Evolutionary conservation across 2,888 invertebrate genomes (phyloP).

Genomic region (Sesia apiformis): DNA sequence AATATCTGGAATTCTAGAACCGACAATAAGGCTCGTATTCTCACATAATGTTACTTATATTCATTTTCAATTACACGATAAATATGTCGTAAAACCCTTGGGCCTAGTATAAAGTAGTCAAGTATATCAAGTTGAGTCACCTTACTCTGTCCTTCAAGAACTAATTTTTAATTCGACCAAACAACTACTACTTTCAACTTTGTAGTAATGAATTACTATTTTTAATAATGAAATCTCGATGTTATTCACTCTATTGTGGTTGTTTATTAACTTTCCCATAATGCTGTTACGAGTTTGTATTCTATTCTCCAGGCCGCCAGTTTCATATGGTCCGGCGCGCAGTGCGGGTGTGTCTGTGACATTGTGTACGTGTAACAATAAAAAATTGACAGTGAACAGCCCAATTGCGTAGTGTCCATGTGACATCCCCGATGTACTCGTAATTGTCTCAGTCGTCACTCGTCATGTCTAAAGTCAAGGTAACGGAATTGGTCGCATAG

Average conservation of each 20-base stretch:
- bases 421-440: conserved; percentile 20
- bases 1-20: too few species aligned
- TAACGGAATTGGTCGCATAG: conserved; percentile 30
- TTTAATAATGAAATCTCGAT: too few species aligned
- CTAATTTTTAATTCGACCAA: not conserved
- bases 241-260: too few species aligned
- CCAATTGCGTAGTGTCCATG: not conserved
- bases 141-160: not conserved
- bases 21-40: too few species aligned
- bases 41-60: too few species aligned
- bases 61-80: too few species aligned
- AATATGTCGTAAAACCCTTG: too few species aligned
- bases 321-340: not conserved
- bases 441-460: conserved; percentile 14
- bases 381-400: not conserved
- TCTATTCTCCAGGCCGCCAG: not conserved
- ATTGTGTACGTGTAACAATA: not conserved
- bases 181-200: too few species aligned
- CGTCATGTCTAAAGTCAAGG: conserved; percentile 58
- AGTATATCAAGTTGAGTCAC: not conserved
- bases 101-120: too few species aligned
- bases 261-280: too few species aligned
- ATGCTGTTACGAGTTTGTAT: too few species aligned
- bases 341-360: not conserved
- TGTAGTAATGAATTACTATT: too few species aligned